Evolutionary conservation across 2,888 invertebrate species (phyloP).

Genomic region (Parapristionchus giblindavisi): DNA sequence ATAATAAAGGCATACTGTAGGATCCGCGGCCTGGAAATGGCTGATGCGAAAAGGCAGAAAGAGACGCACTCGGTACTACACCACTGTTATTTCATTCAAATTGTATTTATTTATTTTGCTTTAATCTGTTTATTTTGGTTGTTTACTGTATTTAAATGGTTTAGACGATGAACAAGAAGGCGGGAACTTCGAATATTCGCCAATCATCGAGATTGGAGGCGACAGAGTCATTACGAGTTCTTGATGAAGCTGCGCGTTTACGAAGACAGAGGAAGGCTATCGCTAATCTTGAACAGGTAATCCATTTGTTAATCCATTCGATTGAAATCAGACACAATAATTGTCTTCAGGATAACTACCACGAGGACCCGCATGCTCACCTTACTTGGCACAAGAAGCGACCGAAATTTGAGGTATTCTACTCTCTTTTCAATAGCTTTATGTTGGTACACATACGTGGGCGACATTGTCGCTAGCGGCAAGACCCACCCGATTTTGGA

Average conservation of each 20-base stretch:
- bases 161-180: conserved; percentile 26
- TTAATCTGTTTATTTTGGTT: no score
- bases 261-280: conserved; percentile 29
- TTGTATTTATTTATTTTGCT: no score
- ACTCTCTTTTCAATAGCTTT: neutral
- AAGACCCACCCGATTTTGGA: no score
- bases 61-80: no score
- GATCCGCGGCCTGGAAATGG: no score
- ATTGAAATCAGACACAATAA: no score
- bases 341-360: conserved; percentile 35
- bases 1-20: no score
- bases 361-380: conserved; percentile 36
- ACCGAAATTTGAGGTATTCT: conserved; percentile 33
- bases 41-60: no score
- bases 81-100: no score
- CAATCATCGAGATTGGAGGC: conserved; percentile 34
- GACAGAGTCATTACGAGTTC: conserved; percentile 25
- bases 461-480: no score
- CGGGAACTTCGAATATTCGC: neutral
- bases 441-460: no score
- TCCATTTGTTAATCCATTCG: neutral
- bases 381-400: conserved; percentile 37
- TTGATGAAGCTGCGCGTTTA: conserved; percentile 26
- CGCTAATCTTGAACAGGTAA: conserved; percentile 21
- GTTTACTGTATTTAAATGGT: no score